Conservation (phyloP, 2,113 vertebrate genomes). For the Plestiodon gilberti region DNA sequence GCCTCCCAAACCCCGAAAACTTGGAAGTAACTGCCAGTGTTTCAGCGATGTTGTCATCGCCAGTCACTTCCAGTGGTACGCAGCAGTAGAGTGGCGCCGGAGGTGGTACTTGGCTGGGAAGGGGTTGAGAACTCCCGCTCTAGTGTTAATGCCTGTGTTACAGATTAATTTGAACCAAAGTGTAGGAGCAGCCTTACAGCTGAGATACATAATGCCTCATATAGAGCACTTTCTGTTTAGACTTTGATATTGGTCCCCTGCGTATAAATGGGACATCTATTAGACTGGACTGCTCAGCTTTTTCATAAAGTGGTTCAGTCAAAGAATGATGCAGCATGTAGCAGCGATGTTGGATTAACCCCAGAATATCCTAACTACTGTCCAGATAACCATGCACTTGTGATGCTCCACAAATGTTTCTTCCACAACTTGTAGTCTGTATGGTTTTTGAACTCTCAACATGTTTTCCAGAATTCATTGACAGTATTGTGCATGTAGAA, state of each 20-base stretch:
- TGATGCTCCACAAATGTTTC: not conserved
- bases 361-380: not conserved
- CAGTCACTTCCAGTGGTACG: no score
- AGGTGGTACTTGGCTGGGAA: no score
- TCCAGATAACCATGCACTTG: not conserved
- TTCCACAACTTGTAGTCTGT: not conserved
- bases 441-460: not conserved
- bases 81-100: no score
- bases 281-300: not conserved
- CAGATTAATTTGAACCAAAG: not conserved
- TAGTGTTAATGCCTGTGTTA: not conserved
- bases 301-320: not conserved
- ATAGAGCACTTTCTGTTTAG: not conserved
- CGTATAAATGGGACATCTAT: not conserved
- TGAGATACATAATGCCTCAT: not conserved
- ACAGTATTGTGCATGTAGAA: not conserved
- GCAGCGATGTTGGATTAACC: not conserved
- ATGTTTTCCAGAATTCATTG: not conserved
- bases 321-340: not conserved
- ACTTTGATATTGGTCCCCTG: not conserved
- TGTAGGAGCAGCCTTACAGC: not conserved
- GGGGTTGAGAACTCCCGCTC: no score
- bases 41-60: no score
- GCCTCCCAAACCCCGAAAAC: no score
- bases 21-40: no score